Evolutionary conservation across 2,888 invertebrate species (phyloP).

Genomic region (Parthenolecanium corni): DNA sequence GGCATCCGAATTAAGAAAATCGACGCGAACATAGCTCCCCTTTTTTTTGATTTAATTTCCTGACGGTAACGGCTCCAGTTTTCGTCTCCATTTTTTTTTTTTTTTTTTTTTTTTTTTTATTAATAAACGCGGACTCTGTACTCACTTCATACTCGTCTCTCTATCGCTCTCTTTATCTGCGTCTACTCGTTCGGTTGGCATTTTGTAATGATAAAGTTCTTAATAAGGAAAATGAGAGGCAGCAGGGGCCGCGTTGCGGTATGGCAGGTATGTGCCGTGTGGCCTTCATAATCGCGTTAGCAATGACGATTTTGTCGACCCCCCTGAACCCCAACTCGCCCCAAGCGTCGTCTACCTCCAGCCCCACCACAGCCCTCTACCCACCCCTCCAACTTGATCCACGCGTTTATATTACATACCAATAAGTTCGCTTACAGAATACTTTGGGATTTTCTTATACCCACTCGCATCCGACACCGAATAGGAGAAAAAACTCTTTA

Average conservation of each 20-base stretch:
- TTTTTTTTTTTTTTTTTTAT: too few species aligned
- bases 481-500: neutral
- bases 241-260: constrained; percentile 19
- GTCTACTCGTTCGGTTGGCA: constrained; percentile 10
- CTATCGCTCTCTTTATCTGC: too few species aligned
- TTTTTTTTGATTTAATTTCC: constrained; percentile 26
- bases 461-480: neutral
- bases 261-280: constrained; percentile 27
- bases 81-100: constrained; percentile 17
- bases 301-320: constrained; percentile 24
- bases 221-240: constrained; percentile 23
- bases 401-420: constrained; percentile 25
- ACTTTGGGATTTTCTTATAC: constrained; percentile 25
- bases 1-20: constrained; percentile 18
- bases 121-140: too few species aligned
- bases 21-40: constrained; percentile 10
- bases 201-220: constrained; percentile 28
- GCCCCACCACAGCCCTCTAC: neutral
- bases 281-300: constrained; percentile 28
- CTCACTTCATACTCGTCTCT: too few species aligned
- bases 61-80: constrained; percentile 24
- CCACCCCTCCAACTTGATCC: too few species aligned
- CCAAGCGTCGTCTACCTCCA: neutral
- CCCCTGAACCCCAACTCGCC: neutral
- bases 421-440: constrained; percentile 28